Conservation (phyloP, 2,113 vertebrate species). For the Mus musculus region GRCm39 chr6:138023501-138024000, state of each 20-base stretch:
- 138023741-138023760: not conserved
- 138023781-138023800: not conserved
- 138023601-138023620: not conserved
- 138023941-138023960: not conserved
- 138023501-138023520: not conserved
- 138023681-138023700: not conserved
- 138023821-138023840: not conserved
- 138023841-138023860: not conserved
- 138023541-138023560: slow-evolving; percentile 8
- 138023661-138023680: not conserved
- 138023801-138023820: not conserved
- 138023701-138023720: not conserved
- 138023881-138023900: not conserved
- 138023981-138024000: not conserved
- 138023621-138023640: slow-evolving; percentile 8
- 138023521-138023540: not conserved
- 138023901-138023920: not conserved
- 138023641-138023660: not conserved
- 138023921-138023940: not conserved
- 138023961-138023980: not conserved
- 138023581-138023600: not conserved
- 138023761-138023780: not conserved
- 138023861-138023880: not conserved
- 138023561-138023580: slow-evolving; percentile 24
- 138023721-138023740: not conserved